phyloP scores from a whole-genome alignment of 2,113 vertebrate species.

The Oreamnos americanus region DNA sequence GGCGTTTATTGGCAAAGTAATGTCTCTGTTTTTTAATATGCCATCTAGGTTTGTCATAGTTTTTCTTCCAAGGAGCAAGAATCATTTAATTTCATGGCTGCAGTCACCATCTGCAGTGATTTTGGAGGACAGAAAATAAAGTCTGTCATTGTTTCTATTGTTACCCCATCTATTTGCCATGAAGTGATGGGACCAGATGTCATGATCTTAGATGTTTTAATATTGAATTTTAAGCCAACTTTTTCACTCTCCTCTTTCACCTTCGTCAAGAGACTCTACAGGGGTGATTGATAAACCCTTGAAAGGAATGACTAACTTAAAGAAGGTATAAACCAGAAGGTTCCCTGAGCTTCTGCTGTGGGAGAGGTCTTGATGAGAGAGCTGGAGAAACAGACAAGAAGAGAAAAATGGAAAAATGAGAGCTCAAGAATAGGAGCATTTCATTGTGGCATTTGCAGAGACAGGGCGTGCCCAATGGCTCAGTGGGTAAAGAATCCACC shows the following conservation, averaged over 20 bases:
- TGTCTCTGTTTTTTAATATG: not conserved
- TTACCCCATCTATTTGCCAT: not conserved
- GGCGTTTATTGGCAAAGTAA: not conserved
- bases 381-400: not conserved
- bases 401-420: not conserved
- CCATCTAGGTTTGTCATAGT: not conserved
- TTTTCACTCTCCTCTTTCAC: not conserved
- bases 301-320: not conserved
- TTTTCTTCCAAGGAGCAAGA: not conserved
- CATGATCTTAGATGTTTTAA: not conserved
- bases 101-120: not conserved
- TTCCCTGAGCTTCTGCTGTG: not conserved
- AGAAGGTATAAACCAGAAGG: not conserved
- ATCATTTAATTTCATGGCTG: not conserved
- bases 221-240: not conserved
- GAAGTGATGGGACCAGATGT: not conserved
- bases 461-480: not conserved
- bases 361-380: not conserved
- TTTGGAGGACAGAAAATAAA: not conserved
- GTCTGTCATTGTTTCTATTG: not conserved
- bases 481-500: not conserved
- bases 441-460: not conserved
- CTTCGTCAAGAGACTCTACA: not conserved
- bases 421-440: not conserved
- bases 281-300: not conserved